These are phyloP conservation scores for Ctenopoma multispine DNA, from an alignment of 2,797 vertebrate species.

Conservation along the genomic window DNA sequence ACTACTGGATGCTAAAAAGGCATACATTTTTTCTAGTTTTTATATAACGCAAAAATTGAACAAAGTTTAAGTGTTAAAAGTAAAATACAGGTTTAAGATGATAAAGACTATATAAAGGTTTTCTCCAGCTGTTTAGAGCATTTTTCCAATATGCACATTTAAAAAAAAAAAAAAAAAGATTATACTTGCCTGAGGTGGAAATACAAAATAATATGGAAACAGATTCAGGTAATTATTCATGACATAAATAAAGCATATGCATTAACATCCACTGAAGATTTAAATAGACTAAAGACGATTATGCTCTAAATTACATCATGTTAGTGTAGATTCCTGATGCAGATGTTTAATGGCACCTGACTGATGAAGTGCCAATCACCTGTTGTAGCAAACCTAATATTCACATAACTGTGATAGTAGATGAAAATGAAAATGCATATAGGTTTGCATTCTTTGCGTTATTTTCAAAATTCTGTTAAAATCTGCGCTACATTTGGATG, in stretches of 20 bases:
- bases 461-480: neutral
- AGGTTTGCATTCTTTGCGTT: no score
- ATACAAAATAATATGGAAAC: neutral
- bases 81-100: conserved; percentile 13
- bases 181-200: neutral
- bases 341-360: no score
- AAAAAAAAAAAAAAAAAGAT: neutral
- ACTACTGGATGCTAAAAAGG: neutral
- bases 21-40: neutral
- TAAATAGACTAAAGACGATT: no score
- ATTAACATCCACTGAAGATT: neutral
- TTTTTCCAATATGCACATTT: no score
- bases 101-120: neutral
- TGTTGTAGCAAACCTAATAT: neutral
- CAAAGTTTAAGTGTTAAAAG: conserved; percentile 2
- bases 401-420: neutral
- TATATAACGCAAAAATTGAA: neutral
- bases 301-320: no score
- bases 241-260: neutral
- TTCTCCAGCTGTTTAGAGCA: no score
- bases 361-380: no score
- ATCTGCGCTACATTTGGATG: neutral
- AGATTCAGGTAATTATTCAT: neutral
- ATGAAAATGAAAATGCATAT: no score
- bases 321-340: neutral